Percentiles rank a stretch among this genome's conserved stretches.
Evolutionary conservation across 2,888 invertebrate genomes (phyloP).

Genomic region (Temnothorax ravouxi): DNA sequence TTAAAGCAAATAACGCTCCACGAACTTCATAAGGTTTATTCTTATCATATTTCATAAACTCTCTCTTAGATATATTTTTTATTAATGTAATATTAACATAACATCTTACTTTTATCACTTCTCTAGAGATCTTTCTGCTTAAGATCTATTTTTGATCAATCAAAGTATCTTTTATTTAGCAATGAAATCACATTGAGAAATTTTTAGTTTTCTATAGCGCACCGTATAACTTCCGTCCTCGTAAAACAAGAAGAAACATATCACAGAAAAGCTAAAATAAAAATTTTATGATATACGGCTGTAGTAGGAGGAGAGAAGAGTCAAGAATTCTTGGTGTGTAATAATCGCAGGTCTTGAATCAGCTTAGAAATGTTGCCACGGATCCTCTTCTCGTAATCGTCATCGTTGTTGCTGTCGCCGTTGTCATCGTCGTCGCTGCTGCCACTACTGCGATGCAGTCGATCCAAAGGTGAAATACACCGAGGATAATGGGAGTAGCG

Average conservation of each 20-base stretch:
- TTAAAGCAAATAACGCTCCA: neutral
- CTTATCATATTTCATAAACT: too few relatives aligned
- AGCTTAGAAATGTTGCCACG: neutral
- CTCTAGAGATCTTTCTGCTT: neutral
- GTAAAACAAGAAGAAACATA: neutral
- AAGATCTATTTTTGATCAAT: neutral
- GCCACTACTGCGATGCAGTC: constrained; percentile 27
- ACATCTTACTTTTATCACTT: neutral
- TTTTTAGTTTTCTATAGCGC: too few relatives aligned
- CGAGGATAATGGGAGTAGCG: constrained; percentile 80
- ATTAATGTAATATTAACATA: neutral
- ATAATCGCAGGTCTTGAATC: neutral
- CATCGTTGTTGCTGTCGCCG: constrained; percentile 23
- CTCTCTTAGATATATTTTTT: neutral
- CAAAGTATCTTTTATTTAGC: neutral
- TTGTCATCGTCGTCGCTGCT: neutral
- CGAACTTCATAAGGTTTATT: neutral
- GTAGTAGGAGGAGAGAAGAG: neutral
- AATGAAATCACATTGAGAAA: neutral
- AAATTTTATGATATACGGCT: neutral
- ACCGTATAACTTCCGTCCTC: neutral
- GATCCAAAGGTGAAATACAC: constrained; percentile 77
- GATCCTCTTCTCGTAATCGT: constrained; percentile 37
- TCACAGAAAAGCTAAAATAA: constrained; percentile 16
- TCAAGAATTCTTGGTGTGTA: neutral